Evolutionary conservation across 2,888 invertebrate genomes (phyloP), one percentile per base, ranked within the genome.

Genomic region (Eupsilia transversa): DNA sequence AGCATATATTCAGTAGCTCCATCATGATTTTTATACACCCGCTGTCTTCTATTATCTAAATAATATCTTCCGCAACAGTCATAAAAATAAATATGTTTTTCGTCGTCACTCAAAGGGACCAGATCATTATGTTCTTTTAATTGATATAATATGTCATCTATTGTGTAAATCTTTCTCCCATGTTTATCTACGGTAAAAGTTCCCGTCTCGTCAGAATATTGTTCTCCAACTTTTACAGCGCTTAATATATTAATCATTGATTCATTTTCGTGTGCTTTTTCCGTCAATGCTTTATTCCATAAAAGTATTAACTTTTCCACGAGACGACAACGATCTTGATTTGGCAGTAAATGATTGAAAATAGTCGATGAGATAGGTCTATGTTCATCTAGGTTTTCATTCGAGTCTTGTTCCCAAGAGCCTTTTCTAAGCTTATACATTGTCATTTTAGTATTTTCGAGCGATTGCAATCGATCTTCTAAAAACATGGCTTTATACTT

Each of bases 41-140:
- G 86, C 59, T 82, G 74, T 61, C 77, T 80, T 3, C 23, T 38
- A 33, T 75, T 75, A 64, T 84, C 77, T 14, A 88, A 59, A 68
- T 87, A 92, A 80, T 92, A 91, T 33, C 91, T 88, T 23, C 91
- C 92, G 46, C 89, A 91, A 10, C 87, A 81, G 43, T 92, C 92
- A 74, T 89, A 91, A 76, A 85, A 91, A 84, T 90, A 92, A 33
- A 91, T 74, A 72, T 88, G 86, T 41, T 84, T 69, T 1, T 87
- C 85, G 54, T 90, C 91, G 49, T 92, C 90, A 30, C 70, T 66
- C 9, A 91, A 43, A 10, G 80, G 79, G 0, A 91, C 87, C 23
- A 91, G 81, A 46, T 83, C 71, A 59, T 86, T 77, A 1, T n/a
- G 61, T 57, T 90, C 90, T 75, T 91, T 87, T 20, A 88, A 72